Percentiles rank a stretch among this genome's conserved stretches.
Conservation (phyloP, 2,797 vertebrate genomes). For the Manis crassicaudata region DNA sequence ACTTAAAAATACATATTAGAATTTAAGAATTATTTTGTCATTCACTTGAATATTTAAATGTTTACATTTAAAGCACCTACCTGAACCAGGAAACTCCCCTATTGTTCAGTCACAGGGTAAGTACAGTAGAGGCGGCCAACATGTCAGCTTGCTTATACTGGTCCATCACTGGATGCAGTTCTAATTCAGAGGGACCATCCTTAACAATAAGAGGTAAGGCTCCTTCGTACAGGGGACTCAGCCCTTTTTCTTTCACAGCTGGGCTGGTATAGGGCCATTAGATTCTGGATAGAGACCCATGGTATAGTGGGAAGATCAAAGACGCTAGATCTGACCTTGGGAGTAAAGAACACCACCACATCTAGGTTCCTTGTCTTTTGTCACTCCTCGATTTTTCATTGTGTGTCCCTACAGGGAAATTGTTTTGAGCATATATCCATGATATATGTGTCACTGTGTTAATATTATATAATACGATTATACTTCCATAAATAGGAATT, state of each 20-base stretch:
- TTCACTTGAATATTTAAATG: not conserved
- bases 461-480: not conserved
- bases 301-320: not conserved
- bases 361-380: not conserved
- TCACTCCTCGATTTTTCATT: not conserved
- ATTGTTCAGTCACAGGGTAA: conserved; percentile 66
- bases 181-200: conserved; percentile 16
- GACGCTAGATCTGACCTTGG: not conserved
- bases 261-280: not conserved
- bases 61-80: conserved; percentile 42
- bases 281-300: not conserved
- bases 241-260: not conserved
- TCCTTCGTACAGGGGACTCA: not conserved
- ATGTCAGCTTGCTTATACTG: conserved; percentile 55
- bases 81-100: conserved; percentile 61
- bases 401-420: not conserved
- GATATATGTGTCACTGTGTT: not conserved
- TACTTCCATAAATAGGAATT: not conserved
- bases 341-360: not conserved
- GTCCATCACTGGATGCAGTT: conserved; percentile 50
- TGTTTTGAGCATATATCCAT: not conserved
- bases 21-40: not conserved
- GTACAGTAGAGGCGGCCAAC: conserved; percentile 54
- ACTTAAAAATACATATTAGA: not conserved
- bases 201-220: conserved; percentile 46